phyloP scores from a whole-genome alignment of 2,797 vertebrate genomes.

The Peromyscus eremicus region DNA sequence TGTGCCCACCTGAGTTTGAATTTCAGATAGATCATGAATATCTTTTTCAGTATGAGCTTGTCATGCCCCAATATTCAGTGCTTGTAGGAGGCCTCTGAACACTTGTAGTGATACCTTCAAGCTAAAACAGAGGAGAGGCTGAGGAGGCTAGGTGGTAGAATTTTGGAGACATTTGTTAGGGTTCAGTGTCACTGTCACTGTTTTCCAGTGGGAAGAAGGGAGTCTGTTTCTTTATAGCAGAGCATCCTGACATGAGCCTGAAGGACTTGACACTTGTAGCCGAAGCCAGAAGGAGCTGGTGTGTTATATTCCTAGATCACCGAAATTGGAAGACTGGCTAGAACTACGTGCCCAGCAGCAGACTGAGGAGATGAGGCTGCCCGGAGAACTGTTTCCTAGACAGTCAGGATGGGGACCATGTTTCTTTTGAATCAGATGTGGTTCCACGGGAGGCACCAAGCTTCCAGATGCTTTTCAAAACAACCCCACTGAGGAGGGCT shows the following conservation, averaged over 20 bases:
- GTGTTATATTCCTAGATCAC: neutral
- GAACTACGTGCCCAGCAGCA: neutral
- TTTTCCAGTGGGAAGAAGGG: neutral
- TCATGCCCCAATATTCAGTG: neutral
- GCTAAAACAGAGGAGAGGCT: neutral
- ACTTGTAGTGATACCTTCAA: neutral
- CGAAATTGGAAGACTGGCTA: neutral
- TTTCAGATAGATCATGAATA: conserved; percentile 22
- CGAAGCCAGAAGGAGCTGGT: neutral
- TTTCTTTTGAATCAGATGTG: neutral
- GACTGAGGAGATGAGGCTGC: too few relatives aligned
- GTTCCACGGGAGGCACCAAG: neutral
- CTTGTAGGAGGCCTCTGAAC: neutral
- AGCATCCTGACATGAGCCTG: neutral
- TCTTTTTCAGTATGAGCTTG: neutral
- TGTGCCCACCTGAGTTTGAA: conserved; percentile 13
- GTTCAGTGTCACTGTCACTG: neutral
- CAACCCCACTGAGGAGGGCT: neutral
- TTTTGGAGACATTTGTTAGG: neutral
- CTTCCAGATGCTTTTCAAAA: neutral
- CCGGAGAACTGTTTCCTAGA: neutral
- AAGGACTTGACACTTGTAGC: neutral
- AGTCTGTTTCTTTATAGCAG: neutral
- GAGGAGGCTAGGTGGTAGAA: neutral
- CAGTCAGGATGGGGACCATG: neutral